A percentile compares a stretch with the other conserved stretches of the same genome.
Conservation (phyloP, 2,797 vertebrate species). For the Oophaga sylvatica region DNA sequence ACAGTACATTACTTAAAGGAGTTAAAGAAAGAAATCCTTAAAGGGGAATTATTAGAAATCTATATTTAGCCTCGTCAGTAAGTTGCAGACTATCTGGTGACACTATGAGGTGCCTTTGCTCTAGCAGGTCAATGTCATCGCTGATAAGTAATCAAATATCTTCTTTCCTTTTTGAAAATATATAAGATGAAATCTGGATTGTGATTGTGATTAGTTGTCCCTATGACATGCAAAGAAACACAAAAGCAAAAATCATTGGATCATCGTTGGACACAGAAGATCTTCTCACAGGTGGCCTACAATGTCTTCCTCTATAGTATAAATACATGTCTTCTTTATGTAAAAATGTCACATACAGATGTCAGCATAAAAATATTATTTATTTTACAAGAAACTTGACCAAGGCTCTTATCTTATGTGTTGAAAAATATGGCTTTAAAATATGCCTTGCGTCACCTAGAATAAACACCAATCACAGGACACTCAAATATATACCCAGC, state of each 20-base stretch:
- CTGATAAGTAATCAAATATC: neutral
- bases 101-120: neutral
- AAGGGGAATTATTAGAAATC: neutral
- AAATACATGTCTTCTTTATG: neutral
- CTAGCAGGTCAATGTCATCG: neutral
- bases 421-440: slow-evolving; percentile 23
- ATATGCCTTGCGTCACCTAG: slow-evolving; percentile 2
- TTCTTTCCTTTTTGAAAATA: neutral
- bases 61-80: neutral
- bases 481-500: neutral
- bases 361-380: slow-evolving; percentile 5
- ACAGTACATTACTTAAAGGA: neutral
- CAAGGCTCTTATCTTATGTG: neutral
- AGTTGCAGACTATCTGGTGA: neutral
- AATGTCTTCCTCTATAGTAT: neutral
- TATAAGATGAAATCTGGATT: neutral
- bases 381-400: slow-evolving; percentile 11
- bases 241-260: neutral
- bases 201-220: neutral
- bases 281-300: neutral
- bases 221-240: neutral
- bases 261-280: neutral
- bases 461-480: slow-evolving; percentile 41
- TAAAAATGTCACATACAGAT: neutral
- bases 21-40: neutral